Percentiles rank a stretch among this genome's conserved stretches.
Evolutionary conservation across 2,888 invertebrate species (phyloP).

Genomic region (Euclidia mi): DNA sequence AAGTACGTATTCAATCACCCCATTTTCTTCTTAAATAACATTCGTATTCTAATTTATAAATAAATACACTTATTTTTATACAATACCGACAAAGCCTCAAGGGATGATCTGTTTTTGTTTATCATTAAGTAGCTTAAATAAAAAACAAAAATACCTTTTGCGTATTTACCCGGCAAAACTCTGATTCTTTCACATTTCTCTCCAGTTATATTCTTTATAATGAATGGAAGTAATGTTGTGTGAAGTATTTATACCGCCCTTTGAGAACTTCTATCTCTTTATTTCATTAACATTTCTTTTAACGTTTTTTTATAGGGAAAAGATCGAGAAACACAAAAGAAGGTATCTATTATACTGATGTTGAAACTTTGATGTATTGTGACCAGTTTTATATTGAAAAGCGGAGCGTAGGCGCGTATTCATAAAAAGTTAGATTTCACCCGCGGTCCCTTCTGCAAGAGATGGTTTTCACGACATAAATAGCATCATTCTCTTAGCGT

Average conservation of each 20-base stretch:
- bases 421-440: too few species aligned
- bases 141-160: constrained; percentile 15
- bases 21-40: not conserved
- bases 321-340: constrained; percentile 11
- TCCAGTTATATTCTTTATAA: constrained; percentile 28
- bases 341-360: constrained; percentile 22
- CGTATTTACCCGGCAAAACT: constrained; percentile 8
- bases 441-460: too few species aligned
- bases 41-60: constrained; percentile 3
- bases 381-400: too few species aligned
- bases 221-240: constrained; percentile 32
- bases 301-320: constrained; percentile 12
- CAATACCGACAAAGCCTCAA: constrained; percentile 1
- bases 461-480: too few species aligned
- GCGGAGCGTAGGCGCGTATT: too few species aligned
- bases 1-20: too few species aligned
- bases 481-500: too few species aligned
- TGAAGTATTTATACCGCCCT: constrained; percentile 37
- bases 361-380: constrained; percentile 16
- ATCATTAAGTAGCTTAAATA: constrained; percentile 8
- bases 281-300: constrained; percentile 37
- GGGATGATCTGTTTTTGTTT: not conserved
- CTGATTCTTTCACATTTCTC: constrained; percentile 18
- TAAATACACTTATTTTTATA: not conserved
- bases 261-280: constrained; percentile 36